These are phyloP conservation scores for Amphiura filiformis DNA, from an alignment of 35 echinoderm and acorn worm genomes.

Conservation along the genomic window DNA sequence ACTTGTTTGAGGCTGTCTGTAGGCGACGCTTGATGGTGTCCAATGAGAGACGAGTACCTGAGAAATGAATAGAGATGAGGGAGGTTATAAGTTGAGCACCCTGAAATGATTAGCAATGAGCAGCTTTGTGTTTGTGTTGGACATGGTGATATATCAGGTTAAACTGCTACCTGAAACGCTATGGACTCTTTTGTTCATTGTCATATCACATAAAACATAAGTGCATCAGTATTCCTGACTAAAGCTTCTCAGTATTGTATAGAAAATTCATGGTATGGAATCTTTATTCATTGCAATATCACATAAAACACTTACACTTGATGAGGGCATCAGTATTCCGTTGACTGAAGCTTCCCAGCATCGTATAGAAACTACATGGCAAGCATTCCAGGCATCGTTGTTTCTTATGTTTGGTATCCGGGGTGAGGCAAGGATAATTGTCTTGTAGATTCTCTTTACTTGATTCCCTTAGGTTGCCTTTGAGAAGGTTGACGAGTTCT, in stretches of 20 bases:
- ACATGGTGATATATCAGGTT: too few species aligned
- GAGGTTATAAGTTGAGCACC: neutral
- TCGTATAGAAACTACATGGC: conserved; percentile 86
- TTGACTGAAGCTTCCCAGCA: conserved; percentile 93
- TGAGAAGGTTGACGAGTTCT: conserved; percentile 74
- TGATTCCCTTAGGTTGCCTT: conserved; percentile 66
- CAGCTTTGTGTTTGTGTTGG: neutral
- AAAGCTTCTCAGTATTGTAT: too few species aligned
- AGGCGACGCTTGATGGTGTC: conserved; percentile 95
- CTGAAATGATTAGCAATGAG: too few species aligned
- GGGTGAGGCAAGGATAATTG: conserved; percentile 87
- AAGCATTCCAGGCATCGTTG: conserved; percentile 91
- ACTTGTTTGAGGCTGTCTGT: conserved; percentile 84
- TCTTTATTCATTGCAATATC: too few species aligned
- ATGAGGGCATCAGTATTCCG: conserved; percentile 97
- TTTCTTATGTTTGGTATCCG: conserved; percentile 88
- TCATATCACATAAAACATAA: too few species aligned
- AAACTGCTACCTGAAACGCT: too few species aligned
- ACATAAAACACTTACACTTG: conserved; percentile 84
- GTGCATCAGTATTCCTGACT: too few species aligned
- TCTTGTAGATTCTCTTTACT: conserved; percentile 68
- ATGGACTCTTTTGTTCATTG: too few species aligned
- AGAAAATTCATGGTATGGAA: too few species aligned
- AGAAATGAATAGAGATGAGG: neutral
- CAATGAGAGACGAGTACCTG: conserved; percentile 91